Evolutionary conservation across 2,797 vertebrate species (phyloP).

Genomic region (Ptychobarbus kaznakovi): DNA sequence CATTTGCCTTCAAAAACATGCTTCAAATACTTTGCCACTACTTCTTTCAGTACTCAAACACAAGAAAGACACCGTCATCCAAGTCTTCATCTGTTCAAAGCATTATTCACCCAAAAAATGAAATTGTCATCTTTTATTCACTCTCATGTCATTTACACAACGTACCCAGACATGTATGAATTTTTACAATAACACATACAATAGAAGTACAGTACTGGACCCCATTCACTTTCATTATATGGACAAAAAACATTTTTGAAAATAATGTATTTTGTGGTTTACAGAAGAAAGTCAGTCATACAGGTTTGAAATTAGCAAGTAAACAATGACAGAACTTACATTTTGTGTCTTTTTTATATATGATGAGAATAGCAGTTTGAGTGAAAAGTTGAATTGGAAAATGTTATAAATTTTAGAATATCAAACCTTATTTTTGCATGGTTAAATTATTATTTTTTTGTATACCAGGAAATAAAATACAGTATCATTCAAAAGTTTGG

Average conservation of each 20-base stretch:
- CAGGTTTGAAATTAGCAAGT: background rate
- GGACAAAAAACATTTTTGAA: background rate
- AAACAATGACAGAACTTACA: background rate
- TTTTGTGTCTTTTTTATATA: background rate
- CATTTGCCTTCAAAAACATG: background rate
- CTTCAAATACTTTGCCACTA: background rate
- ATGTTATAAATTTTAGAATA: background rate
- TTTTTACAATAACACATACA: background rate
- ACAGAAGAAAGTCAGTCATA: background rate
- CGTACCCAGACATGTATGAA: background rate
- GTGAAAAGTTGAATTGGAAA: background rate
- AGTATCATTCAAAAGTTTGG: background rate
- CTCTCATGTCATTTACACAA: background rate
- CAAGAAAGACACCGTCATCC: no score
- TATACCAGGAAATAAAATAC: background rate
- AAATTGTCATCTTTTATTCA: background rate
- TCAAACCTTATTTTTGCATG: background rate
- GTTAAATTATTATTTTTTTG: no score
- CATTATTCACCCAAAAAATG: background rate
- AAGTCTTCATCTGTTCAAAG: background rate
- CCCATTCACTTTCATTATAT: background rate
- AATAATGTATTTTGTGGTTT: background rate
- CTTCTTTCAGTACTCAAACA: background rate
- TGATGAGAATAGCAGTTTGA: background rate
- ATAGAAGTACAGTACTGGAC: background rate